phyloP scores from a whole-genome alignment of 2,113 vertebrate genomes.

The Orycteropus afer region DNA sequence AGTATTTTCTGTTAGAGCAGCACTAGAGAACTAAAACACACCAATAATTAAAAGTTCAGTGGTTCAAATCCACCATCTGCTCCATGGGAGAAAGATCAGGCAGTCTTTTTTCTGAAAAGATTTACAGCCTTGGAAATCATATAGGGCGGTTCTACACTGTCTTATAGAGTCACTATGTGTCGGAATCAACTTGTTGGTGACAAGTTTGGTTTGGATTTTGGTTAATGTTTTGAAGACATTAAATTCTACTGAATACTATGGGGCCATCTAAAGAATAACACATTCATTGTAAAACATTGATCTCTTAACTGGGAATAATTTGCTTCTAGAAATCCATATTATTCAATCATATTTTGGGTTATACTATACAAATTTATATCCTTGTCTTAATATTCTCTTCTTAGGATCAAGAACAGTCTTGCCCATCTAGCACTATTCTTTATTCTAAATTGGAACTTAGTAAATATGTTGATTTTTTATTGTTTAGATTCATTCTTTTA shows the following conservation, averaged over 20 bases:
- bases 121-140: too few relatives aligned
- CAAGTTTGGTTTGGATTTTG: too few relatives aligned
- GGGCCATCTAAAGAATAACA: background rate
- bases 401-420: background rate
- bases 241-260: background rate
- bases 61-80: too few relatives aligned
- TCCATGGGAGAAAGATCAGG: too few relatives aligned
- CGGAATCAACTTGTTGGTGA: too few relatives aligned
- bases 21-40: too few relatives aligned
- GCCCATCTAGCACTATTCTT: background rate
- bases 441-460: background rate
- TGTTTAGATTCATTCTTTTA: background rate
- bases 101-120: too few relatives aligned
- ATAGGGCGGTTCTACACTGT: too few relatives aligned
- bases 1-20: too few relatives aligned
- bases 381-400: background rate
- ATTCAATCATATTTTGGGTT: background rate
- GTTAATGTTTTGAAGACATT: too few relatives aligned
- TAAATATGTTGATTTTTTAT: slow-evolving; percentile 1
- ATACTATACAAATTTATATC: background rate
- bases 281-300: background rate
- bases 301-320: background rate
- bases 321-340: background rate
- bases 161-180: too few relatives aligned
- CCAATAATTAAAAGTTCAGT: too few relatives aligned